Evolutionary conservation across 2,888 invertebrate genomes (phyloP), one percentile per base, ranked within the genome.

Genomic region (Autographa gamma): DNA sequence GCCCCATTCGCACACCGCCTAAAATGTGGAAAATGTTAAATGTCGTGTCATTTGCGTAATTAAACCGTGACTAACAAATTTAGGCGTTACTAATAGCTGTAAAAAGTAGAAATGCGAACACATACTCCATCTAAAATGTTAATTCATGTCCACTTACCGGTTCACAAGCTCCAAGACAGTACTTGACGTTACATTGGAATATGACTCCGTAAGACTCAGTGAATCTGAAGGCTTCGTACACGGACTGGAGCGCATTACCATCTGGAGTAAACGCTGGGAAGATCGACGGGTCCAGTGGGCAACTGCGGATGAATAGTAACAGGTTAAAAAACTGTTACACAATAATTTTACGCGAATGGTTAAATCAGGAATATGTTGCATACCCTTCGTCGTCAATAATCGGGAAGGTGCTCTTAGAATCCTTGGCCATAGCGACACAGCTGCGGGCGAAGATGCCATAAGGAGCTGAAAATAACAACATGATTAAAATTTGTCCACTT

Each of bases 151-250:
- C 19, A 95, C 97, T 97, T 94, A 98, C 98, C 86, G 99, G 98
- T 91, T 99, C 98, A 89, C 99, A 99, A 81, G 98, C 98, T 89
- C 99, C 99, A 77, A 99, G 96, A 89, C 99, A 99, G 92, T 99
- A 99, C 91, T 99, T 99, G 85, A 99, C 99, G 93, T 99, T 99
- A 93, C 99, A 99, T 91, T 99, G 99, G 97, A 99, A 99, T 91
- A 99, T 99, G 75, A 99, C 99, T 63, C 99, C 99, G 86, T 99
- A 99, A 14, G 98, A 99, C 91, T 99, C 99, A 0, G 99, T 99
- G 92, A 99, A 99, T 89, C 99, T 97, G 96, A 99, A 99, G 0
- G 99, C 99, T 94, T 99, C 99, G 89, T 99, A 99, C 71, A 98
- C 97, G 0, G 98, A 98, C 87, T 99, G 98, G 73, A 98, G 94